phyloP scores from a whole-genome alignment of 2,113 vertebrate genomes.

The Tenrec ecaudatus region DNA sequence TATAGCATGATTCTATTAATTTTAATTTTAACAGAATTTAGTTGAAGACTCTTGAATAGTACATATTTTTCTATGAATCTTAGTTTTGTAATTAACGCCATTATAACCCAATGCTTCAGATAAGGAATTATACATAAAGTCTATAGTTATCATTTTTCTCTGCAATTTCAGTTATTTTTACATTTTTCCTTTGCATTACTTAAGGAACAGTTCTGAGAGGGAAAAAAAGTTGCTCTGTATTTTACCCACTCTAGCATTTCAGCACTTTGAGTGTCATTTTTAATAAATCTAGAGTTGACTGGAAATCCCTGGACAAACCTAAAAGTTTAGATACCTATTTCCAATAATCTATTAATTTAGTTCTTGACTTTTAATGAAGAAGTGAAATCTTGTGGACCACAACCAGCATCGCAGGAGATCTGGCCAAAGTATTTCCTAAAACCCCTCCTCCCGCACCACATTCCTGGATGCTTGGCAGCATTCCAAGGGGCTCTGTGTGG shows the following conservation, averaged over 20 bases:
- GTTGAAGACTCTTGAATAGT: background rate
- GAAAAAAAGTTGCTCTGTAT: conserved; percentile 1
- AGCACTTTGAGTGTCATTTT: conserved; percentile 42
- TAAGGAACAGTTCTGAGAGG: conserved; percentile 48
- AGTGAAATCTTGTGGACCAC: conserved; percentile 27
- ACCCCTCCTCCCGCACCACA: background rate
- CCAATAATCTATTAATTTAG: conserved; percentile 19
- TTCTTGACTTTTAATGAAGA: conserved; percentile 57
- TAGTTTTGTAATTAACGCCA: conserved; percentile 13
- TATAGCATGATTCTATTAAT: background rate
- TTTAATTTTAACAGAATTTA: conserved; percentile 58
- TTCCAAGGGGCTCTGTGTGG: no score
- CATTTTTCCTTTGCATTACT: background rate
- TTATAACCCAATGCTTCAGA: background rate
- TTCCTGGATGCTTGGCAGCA: background rate
- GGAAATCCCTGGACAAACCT: conserved; percentile 40
- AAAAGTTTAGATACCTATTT: conserved; percentile 47
- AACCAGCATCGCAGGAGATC: background rate
- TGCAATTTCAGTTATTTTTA: conserved; percentile 60
- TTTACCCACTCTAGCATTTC: background rate
- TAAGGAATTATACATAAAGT: background rate
- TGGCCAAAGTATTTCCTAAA: background rate
- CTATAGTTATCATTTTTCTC: conserved; percentile 56
- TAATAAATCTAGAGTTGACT: conserved; percentile 27
- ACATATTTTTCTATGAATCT: conserved; percentile 17